These are phyloP conservation scores for Ooceraea biroi DNA, from an alignment of 1,140 invertebrate genomes.

Conservation along the genomic window DNA sequence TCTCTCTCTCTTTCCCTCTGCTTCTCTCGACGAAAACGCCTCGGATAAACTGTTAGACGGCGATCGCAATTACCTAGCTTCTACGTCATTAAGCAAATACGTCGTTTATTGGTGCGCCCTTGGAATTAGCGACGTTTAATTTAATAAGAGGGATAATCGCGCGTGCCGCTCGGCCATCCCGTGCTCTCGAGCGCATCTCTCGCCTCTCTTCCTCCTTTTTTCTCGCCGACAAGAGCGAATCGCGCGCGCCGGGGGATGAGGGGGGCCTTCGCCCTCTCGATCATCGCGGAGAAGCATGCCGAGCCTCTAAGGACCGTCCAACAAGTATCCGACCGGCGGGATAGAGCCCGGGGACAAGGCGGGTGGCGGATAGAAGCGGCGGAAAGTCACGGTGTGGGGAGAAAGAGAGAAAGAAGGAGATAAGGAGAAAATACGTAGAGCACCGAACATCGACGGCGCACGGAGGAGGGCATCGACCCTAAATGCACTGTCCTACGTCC, in stretches of 20 bases:
- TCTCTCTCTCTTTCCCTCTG: no score
- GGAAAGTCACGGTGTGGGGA: constrained; percentile 34
- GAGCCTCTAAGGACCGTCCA: constrained; percentile 49
- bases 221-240: neutral
- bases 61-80: constrained; percentile 47
- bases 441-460: constrained; percentile 71
- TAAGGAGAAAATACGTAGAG: constrained; percentile 69
- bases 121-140: constrained; percentile 57
- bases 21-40: constrained; percentile 25
- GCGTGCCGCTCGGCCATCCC: neutral
- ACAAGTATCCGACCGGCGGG: constrained; percentile 33
- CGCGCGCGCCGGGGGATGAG: neutral
- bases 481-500: constrained; percentile 75
- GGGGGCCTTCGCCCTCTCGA: constrained; percentile 32
- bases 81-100: constrained; percentile 57
- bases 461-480: constrained; percentile 71
- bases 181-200: neutral
- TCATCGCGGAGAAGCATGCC: constrained; percentile 45
- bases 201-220: neutral
- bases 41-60: constrained; percentile 34
- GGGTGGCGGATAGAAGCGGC: constrained; percentile 36
- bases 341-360: constrained; percentile 39
- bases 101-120: constrained; percentile 42
- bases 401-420: constrained; percentile 58
- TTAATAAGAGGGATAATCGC: constrained; percentile 64